phyloP scores from a whole-genome alignment of 2,888 invertebrate genomes.

The Empis livida region DNA sequence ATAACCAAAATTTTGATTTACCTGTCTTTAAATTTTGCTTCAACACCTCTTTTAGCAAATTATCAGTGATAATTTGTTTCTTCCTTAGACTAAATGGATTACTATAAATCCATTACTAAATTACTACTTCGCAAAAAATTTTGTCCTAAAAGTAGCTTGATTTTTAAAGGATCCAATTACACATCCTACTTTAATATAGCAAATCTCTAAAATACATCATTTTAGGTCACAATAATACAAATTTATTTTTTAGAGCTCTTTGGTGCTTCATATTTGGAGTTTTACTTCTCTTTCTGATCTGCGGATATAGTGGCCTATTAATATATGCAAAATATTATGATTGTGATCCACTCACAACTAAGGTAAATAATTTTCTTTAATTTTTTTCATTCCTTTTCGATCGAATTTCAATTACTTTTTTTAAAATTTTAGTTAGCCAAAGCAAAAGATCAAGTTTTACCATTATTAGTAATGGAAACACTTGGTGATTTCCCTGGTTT shows the following conservation, averaged over 20 bases:
- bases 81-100: too few relatives aligned
- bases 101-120: too few relatives aligned
- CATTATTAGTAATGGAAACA: conserved; percentile 75
- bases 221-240: too few relatives aligned
- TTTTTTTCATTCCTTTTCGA: conserved; percentile 1
- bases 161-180: too few relatives aligned
- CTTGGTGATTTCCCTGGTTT: conserved; percentile 64
- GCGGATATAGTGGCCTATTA: conserved; percentile 73
- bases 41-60: too few relatives aligned
- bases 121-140: too few relatives aligned
- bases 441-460: conserved; percentile 67
- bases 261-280: conserved; percentile 67
- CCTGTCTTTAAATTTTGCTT: too few relatives aligned
- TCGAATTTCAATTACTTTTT: conserved; percentile 8
- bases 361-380: conserved; percentile 31
- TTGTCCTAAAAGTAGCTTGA: too few relatives aligned
- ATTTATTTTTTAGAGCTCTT: conserved; percentile 28
- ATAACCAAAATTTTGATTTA: too few relatives aligned
- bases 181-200: too few relatives aligned
- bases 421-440: conserved; percentile 45
- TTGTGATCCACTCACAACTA: conserved; percentile 73
- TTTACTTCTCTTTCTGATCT: conserved; percentile 56
- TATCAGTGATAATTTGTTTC: too few relatives aligned
- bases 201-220: too few relatives aligned
- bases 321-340: conserved; percentile 73